Base-by-base conservation (phyloP, 92 coral and sea anemone genomes). In the Palythoa caribaeorum region DNA sequence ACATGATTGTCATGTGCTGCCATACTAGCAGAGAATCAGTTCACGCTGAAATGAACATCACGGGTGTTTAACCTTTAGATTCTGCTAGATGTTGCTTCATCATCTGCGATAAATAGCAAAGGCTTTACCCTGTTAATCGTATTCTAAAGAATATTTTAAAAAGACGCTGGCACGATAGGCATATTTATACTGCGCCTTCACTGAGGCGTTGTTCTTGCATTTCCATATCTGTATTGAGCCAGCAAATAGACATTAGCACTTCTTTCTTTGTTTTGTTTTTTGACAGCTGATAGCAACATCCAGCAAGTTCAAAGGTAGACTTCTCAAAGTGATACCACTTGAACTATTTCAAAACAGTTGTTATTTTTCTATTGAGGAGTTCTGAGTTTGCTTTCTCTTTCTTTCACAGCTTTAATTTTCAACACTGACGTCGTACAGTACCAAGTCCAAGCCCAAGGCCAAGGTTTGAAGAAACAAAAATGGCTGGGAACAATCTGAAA, bases 161-260 rank as follows among this genome's bases (percentile, higher is more conserved):
- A 62, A 28, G 28, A 80, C 38, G 38, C 84, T 59, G 21, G 39
- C 84, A n/a, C 36, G 71, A 36, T 36, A 28, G 11, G 21, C 70
- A 36, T 76, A 50, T 15, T 14, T 14, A 59, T 12, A 59, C 5
- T 62, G 36, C 60, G 10, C 37, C 10, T n/a, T 28, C 28, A 53
- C 75, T 47, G 50, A 79, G 84, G 84, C 57, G 73, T 79, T 60
- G 84, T 62, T 35, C 37, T 3, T 2, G 11, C 39, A 36, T 57
- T 17, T 78, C 57, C 73, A 9, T 62, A 39, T 53, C 13, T 38
- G 73, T 54, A 28, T 28, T 28, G 28, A 28, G 28, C 28, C 59
- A 39, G 38, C 38, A 68, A 38, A 13, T 70, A 10, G 10, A 2
- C 0, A 8, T 44, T 44, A 2, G 50, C 50, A 44, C 50, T 44